Base-by-base conservation (phyloP, 2,113 vertebrate species). In the Aegithalos caudatus region DNA sequence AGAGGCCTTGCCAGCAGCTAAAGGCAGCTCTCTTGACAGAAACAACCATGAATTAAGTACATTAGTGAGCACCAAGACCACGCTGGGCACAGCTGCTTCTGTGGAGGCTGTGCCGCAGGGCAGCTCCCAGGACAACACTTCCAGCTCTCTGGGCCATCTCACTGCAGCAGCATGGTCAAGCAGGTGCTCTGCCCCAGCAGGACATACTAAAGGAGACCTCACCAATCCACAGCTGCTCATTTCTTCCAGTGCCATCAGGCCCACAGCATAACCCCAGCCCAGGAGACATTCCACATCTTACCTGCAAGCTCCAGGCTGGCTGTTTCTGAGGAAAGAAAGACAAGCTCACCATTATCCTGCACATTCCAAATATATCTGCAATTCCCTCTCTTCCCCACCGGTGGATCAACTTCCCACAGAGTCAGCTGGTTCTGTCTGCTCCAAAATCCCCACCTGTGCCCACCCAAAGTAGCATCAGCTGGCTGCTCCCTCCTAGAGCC, bases 331-430 rank as follows among this genome's bases (percentile, higher is more conserved):
- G 11, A 9, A 8, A 2, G 14, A 58, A 54, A 2, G 0, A 0
- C 13, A 71, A 1, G 2, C 3, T 2, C 20, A 7, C 6, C 0
- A 0, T 2, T 8, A 1, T 0, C 1, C 23, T 21, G 3, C 27
- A 21, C 15, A 42, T 60, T 18, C 29, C 71, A 91, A 54, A n/a
- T 19, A 7, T 16, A 67, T 14, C 54, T 67, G 16, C 37, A 25
- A 19, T 6, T 37, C 24, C 7, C 38, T 47, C 14, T 37, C 48
- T n/a, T 56, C 37, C 22, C 23, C 29, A n/a, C 5, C 0, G 2
- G 7, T 7, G 2, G 29, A 65, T 25, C 57, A 70, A 10, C 38
- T 54, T 77, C 67, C 12, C 76, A 31, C 14, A 5, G 12, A 9
- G 11, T 10, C 73, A 66, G 24, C 76, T 24, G 19, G 37, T 53